A percentile compares a stretch with the other conserved stretches of the same genome.
These are phyloP conservation scores for Drosophila histrio DNA, from an alignment of 2,888 invertebrate genomes.

Conservation along the genomic window DNA sequence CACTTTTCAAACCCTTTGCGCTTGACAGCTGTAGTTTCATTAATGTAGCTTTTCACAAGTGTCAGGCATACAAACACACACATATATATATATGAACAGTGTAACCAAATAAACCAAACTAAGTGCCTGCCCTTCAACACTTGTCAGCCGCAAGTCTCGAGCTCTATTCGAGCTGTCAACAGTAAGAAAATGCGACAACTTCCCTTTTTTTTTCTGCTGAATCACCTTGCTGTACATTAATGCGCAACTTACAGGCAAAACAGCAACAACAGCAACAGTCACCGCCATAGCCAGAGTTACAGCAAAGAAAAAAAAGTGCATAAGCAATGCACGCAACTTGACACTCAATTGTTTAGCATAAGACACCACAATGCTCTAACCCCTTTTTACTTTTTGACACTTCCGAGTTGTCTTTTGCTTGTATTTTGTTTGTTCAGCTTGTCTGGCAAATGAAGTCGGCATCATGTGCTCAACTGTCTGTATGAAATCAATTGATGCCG, in stretches of 20 bases:
- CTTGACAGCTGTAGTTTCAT: slow-evolving; percentile 36
- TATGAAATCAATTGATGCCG: slow-evolving; percentile 69
- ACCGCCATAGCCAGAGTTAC: no score
- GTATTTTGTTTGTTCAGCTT: slow-evolving; percentile 12
- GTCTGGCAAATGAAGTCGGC: slow-evolving; percentile 54
- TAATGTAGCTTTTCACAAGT: slow-evolving; percentile 34
- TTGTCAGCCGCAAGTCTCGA: slow-evolving; percentile 39
- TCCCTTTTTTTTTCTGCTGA: slow-evolving; percentile 37
- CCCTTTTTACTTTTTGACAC: neutral
- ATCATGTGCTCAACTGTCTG: slow-evolving; percentile 55
- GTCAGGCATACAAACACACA: slow-evolving; percentile 14
- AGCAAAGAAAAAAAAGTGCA: slow-evolving; percentile 36
- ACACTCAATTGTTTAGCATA: slow-evolving; percentile 62
- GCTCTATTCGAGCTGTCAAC: slow-evolving; percentile 36
- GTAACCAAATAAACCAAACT: slow-evolving; percentile 14
- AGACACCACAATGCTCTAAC: neutral
- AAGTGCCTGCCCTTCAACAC: slow-evolving; percentile 55
- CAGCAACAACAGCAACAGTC: no score
- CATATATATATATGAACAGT: neutral
- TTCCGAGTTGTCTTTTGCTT: slow-evolving; percentile 14
- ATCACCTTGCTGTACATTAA: slow-evolving; percentile 55
- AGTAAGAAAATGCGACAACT: slow-evolving; percentile 23
- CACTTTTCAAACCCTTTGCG: slow-evolving; percentile 15
- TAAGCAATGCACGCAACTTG: slow-evolving; percentile 61
- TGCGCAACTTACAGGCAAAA: slow-evolving; percentile 26